phyloP scores from a whole-genome alignment of 2,113 vertebrate species.

The Zapornia atra region DNA sequence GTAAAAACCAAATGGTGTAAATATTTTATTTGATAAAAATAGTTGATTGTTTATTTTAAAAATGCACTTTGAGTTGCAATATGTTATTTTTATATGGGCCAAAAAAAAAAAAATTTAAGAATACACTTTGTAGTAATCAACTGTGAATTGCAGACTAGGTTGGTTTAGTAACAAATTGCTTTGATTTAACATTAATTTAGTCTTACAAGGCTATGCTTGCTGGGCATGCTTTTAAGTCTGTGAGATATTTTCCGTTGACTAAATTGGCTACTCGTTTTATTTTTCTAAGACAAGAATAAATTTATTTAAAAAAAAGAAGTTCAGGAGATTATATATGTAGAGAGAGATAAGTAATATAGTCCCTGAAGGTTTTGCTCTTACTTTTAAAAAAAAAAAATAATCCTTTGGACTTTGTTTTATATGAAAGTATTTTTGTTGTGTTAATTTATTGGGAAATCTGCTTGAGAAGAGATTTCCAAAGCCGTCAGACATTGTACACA shows the following conservation, averaged over 20 bases:
- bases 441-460: constrained; percentile 80
- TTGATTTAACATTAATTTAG: constrained; percentile 68
- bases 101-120: constrained; percentile 73
- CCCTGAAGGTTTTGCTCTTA: constrained; percentile 70
- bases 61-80: constrained; percentile 88
- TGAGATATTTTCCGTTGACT: constrained; percentile 72
- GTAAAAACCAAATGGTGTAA: constrained; percentile 82
- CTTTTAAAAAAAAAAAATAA: constrained; percentile 17
- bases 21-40: constrained; percentile 86
- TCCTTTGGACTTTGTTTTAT: constrained; percentile 72
- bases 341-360: constrained; percentile 62
- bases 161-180: constrained; percentile 71
- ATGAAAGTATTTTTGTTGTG: constrained; percentile 65
- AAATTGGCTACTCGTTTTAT: constrained; percentile 75
- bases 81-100: constrained; percentile 87
- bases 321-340: constrained; percentile 73
- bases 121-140: constrained; percentile 77
- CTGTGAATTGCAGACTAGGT: constrained; percentile 79
- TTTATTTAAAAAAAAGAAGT: constrained; percentile 74
- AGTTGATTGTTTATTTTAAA: constrained; percentile 84
- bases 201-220: constrained; percentile 79
- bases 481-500: constrained; percentile 37
- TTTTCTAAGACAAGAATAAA: constrained; percentile 77
- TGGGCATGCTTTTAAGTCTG: constrained; percentile 80
- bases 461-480: constrained; percentile 55